Base-by-base conservation (phyloP, 2,113 vertebrate genomes). In the Channa argus region DNA sequence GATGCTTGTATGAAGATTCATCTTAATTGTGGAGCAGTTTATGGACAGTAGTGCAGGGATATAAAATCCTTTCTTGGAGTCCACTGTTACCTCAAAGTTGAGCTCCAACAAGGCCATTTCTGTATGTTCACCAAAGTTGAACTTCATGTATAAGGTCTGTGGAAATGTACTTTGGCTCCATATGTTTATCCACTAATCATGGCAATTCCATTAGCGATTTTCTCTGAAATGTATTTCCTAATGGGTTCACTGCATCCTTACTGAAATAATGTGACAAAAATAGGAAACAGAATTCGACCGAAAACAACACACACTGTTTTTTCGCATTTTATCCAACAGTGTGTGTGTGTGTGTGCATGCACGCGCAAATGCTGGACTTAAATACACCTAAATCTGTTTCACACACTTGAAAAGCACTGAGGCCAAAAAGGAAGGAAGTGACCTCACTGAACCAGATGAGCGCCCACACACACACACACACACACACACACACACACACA, bases 401-500 rank as follows among this genome's bases (percentile, higher is more conserved):
- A 85, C 88, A 91, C 86, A 86, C 84, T 75, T 76, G 39, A 74
- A 64, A 74, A 79, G 58, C 65, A 37, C 61, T 7, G 71, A 87
- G 84, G 74, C 72, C 83, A 84, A 43, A 81, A 73, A 75, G 78
- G 82, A 85, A 87, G 90, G 86, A 89, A 86, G 80, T 90, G 86
- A 89, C 86, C 82, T 90, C 82, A 87, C 71, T 82, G 73, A 72
- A 79, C 86, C 86, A 85, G 82, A 88, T 86, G 86, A 89, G 75
- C 66, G 33, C 77, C 67, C 74, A 65, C 41, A 58, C 70, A 75
- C 61, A 63, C 52, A 13, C 54, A 46, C 56, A 49, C 61, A 65
- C 70, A 62, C 47, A 45, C 66, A 47, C 52, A 64, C 50, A 41
- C 61, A 78, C 65, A 47, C 54, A 53, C 53, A 44, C 47, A 65